Conservation (phyloP, 2,888 invertebrate species). For the Melanostoma mellinum region DNA sequence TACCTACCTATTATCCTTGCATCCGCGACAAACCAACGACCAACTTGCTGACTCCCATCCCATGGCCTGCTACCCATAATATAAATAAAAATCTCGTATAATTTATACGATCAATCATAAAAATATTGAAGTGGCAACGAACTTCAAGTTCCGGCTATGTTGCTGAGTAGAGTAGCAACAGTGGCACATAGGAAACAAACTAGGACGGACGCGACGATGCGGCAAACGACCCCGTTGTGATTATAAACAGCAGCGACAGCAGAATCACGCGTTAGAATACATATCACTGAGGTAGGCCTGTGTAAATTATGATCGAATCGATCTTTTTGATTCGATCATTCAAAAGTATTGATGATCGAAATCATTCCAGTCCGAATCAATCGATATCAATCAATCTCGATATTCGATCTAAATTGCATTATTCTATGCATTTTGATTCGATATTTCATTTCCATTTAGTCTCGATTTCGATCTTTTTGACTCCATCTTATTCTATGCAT, state of each 20-base stretch:
- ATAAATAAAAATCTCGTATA: constrained; percentile 69
- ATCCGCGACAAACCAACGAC: constrained; percentile 13
- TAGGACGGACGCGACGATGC: constrained; percentile 63
- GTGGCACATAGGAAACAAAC: constrained; percentile 46
- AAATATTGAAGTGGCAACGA: constrained; percentile 70
- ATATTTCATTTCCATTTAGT: too few relatives aligned
- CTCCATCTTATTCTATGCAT: too few relatives aligned
- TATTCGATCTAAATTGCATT: too few relatives aligned
- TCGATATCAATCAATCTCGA: too few relatives aligned
- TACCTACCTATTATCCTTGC: constrained; percentile 38
- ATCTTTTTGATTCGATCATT: too few relatives aligned
- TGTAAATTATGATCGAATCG: too few relatives aligned
- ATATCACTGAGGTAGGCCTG: constrained; percentile 11
- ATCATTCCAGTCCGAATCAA: too few relatives aligned
- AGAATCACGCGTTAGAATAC: constrained; percentile 30
- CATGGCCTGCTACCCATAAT: constrained; percentile 55
- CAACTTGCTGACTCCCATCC: constrained; percentile 6
- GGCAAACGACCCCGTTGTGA: constrained; percentile 65
- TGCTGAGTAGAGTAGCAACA: constrained; percentile 15
- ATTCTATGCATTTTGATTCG: too few relatives aligned
- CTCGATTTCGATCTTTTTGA: too few relatives aligned
- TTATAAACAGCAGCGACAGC: constrained; percentile 51
- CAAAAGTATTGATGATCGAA: too few relatives aligned
- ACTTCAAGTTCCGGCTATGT: constrained; percentile 60
- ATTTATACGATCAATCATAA: constrained; percentile 71